Percentiles rank a stretch among this genome's conserved stretches.
These are phyloP conservation scores for Aromia moschata DNA, from an alignment of 2,888 invertebrate genomes.

Conservation along the genomic window DNA sequence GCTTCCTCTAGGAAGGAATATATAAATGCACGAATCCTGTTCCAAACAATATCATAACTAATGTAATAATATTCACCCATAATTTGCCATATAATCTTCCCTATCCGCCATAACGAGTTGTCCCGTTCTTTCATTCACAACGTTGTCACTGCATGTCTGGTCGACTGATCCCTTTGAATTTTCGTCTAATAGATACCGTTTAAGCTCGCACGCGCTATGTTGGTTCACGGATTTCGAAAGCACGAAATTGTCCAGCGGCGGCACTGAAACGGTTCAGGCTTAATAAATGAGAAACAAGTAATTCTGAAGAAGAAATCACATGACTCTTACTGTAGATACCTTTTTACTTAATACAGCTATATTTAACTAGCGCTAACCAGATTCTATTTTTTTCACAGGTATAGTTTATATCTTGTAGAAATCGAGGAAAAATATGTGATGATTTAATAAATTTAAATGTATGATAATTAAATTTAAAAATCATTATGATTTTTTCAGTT, in stretches of 20 bases:
- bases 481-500: too few relatives aligned
- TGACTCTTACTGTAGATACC: too few relatives aligned
- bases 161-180: slow-evolving; percentile 39
- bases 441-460: too few relatives aligned
- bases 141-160: slow-evolving; percentile 18
- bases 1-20: slow-evolving; percentile 4
- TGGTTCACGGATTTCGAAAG: slow-evolving; percentile 34
- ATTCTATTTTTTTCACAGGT: too few relatives aligned
- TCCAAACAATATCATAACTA: slow-evolving; percentile 43
- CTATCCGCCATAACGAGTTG: slow-evolving; percentile 19
- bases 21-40: slow-evolving; percentile 21
- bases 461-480: too few relatives aligned
- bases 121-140: slow-evolving; percentile 2
- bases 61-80: slow-evolving; percentile 42
- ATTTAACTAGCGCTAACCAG: too few relatives aligned
- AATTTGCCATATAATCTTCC: slow-evolving; percentile 45
- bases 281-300: background rate
- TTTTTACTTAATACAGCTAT: too few relatives aligned
- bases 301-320: too few relatives aligned
- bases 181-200: slow-evolving; percentile 47
- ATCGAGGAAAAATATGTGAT: too few relatives aligned
- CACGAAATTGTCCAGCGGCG: slow-evolving; percentile 27
- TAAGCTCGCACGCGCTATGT: slow-evolving; percentile 47
- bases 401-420: too few relatives aligned
- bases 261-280: background rate